These are phyloP conservation scores for Thelaira solivaga DNA, from an alignment of 2,888 invertebrate genomes.

Conservation along the genomic window DNA sequence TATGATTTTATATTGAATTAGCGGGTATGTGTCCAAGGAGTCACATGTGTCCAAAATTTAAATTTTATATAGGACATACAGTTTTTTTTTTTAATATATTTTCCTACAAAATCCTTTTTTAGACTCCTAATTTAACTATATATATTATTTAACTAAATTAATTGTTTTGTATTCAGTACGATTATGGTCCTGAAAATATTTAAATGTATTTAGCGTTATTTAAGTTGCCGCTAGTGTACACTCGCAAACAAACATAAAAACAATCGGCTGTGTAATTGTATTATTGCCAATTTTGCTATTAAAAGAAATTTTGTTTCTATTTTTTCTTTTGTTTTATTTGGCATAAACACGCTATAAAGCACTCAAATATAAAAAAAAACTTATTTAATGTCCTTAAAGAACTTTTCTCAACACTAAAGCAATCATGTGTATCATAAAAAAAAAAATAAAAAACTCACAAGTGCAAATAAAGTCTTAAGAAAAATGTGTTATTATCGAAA, in stretches of 20 bases:
- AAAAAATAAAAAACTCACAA: background rate
- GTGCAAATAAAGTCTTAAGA: background rate
- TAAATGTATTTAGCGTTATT: no score
- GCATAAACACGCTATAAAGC: slow-evolving; percentile 37
- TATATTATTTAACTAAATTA: no score
- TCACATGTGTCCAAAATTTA: no score
- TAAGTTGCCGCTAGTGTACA: no score
- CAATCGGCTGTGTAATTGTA: background rate
- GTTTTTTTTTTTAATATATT: no score
- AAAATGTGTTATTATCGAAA: background rate
- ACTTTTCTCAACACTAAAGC: slow-evolving; percentile 29
- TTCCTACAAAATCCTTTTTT: no score
- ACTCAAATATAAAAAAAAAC: slow-evolving; percentile 28
- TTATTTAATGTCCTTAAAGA: slow-evolving; percentile 33
- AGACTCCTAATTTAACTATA: no score
- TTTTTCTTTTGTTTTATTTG: slow-evolving; percentile 5
- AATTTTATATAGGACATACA: no score
- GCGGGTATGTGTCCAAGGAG: no score
- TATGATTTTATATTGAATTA: no score
- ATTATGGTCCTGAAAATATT: no score
- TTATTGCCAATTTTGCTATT: slow-evolving; percentile 6
- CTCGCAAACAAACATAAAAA: background rate
- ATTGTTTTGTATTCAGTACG: no score
- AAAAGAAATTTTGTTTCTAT: background rate
- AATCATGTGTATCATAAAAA: slow-evolving; percentile 12